These are phyloP conservation scores for Homarus gammarus DNA, from an alignment of 2,888 invertebrate genomes.

Conservation along the genomic window DNA sequence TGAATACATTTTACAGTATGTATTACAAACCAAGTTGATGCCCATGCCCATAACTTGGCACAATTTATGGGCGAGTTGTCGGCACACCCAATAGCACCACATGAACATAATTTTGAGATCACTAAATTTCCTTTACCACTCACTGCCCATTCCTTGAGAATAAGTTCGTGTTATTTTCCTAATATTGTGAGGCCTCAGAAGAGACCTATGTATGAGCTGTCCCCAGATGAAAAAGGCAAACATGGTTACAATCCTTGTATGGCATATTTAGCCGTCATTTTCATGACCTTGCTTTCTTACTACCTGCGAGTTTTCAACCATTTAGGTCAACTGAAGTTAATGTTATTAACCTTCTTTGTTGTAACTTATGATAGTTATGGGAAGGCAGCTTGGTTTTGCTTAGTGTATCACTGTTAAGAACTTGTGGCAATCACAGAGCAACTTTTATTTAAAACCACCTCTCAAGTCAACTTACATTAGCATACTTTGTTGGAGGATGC, in stretches of 20 bases:
- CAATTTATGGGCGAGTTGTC: slow-evolving; percentile 6
- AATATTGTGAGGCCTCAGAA: neutral
- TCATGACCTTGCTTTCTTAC: slow-evolving; percentile 19
- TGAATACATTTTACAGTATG: slow-evolving; percentile 1
- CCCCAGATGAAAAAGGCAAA: slow-evolving; percentile 26
- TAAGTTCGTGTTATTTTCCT: slow-evolving; percentile 31
- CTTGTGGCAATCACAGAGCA: slow-evolving; percentile 17
- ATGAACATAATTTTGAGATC: slow-evolving; percentile 49
- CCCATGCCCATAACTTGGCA: slow-evolving; percentile 49
- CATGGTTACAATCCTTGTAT: slow-evolving; percentile 30
- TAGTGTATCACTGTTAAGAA: slow-evolving; percentile 46
- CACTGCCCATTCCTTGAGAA: slow-evolving; percentile 7
- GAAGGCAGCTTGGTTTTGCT: slow-evolving; percentile 72
- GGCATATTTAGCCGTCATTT: slow-evolving; percentile 29
- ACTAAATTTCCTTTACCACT: neutral
- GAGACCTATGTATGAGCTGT: neutral
- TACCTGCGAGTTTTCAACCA: slow-evolving; percentile 19
- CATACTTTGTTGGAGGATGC: slow-evolving; percentile 23
- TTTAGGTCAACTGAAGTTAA: neutral
- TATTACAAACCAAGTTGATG: slow-evolving; percentile 36
- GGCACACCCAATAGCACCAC: slow-evolving; percentile 47
- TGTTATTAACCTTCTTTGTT: neutral
- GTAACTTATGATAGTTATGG: slow-evolving; percentile 38
- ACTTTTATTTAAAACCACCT: neutral
- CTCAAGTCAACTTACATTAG: neutral